Evolutionary conservation across 2,113 vertebrate genomes (phyloP).

Genomic region (Uria lomvia): DNA sequence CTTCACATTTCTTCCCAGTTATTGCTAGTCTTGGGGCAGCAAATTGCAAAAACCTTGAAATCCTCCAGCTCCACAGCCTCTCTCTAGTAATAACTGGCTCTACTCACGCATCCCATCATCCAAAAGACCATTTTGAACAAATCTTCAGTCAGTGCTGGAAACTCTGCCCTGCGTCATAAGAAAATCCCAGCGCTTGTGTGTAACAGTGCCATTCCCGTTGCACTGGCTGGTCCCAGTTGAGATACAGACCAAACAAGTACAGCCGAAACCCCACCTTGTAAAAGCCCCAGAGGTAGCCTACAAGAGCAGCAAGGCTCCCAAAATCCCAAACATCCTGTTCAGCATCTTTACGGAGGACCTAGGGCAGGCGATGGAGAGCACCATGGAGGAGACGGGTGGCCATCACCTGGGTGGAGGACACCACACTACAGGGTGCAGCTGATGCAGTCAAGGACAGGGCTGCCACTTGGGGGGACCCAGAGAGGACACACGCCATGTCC

Average conservation of each 20-base stretch:
- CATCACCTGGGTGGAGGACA: neutral
- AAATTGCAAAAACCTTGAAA: neutral
- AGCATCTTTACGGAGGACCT: neutral
- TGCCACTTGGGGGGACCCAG: neutral
- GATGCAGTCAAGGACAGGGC: neutral
- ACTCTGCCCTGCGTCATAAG: neutral
- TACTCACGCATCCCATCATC: neutral
- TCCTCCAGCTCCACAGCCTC: neutral
- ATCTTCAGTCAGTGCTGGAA: neutral
- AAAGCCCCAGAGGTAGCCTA: neutral
- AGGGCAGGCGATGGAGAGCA: neutral
- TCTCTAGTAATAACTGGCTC: neutral
- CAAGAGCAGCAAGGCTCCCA: neutral
- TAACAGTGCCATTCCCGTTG: neutral
- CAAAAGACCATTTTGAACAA: neutral
- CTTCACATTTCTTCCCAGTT: neutral
- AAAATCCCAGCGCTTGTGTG: neutral
- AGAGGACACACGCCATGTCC: fast-evolving
- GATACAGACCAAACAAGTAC: neutral
- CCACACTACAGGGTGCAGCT: neutral
- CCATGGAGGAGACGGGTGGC: neutral
- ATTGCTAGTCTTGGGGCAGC: neutral
- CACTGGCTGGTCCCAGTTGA: neutral
- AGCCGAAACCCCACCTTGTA: fast-evolving
- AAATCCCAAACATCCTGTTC: neutral